Conservation (phyloP, 2,113 vertebrate genomes). For the Nesogale talazaci region DNA sequence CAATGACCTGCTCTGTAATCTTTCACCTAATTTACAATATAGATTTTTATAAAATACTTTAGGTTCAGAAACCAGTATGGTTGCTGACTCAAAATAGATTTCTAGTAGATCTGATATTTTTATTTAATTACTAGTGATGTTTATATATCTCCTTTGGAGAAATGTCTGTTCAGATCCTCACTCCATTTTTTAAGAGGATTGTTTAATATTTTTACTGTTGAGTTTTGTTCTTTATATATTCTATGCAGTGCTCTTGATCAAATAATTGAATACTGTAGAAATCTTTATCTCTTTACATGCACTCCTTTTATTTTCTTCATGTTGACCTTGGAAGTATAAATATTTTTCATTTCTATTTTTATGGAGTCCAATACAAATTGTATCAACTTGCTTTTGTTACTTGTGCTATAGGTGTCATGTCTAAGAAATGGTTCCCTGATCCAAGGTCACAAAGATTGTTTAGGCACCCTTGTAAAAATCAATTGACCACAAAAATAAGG, state of each 20-base stretch:
- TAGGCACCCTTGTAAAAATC: conserved; percentile 16
- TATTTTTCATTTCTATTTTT: conserved; percentile 29
- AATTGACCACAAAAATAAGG: conserved; percentile 1
- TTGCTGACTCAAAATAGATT: too few species aligned
- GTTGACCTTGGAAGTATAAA: background rate
- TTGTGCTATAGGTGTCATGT: background rate
- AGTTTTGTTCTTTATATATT: background rate
- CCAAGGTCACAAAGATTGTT: background rate
- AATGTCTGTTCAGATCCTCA: background rate
- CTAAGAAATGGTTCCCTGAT: background rate
- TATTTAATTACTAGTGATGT: background rate
- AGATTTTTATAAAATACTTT: too few species aligned
- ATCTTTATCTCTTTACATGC: background rate
- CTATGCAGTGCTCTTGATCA: background rate
- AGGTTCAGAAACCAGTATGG: too few species aligned
- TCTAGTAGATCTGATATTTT: too few species aligned
- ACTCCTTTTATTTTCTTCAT: background rate
- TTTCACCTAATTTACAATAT: too few species aligned
- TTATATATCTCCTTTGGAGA: background rate
- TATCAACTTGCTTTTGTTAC: background rate
- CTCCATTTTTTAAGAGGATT: background rate
- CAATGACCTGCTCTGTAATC: too few species aligned
- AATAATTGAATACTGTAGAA: background rate
- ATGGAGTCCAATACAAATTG: background rate
- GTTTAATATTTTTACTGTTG: background rate